Conservation (phyloP, 2,888 invertebrate genomes). For the Xestobium rufovillosum region DNA sequence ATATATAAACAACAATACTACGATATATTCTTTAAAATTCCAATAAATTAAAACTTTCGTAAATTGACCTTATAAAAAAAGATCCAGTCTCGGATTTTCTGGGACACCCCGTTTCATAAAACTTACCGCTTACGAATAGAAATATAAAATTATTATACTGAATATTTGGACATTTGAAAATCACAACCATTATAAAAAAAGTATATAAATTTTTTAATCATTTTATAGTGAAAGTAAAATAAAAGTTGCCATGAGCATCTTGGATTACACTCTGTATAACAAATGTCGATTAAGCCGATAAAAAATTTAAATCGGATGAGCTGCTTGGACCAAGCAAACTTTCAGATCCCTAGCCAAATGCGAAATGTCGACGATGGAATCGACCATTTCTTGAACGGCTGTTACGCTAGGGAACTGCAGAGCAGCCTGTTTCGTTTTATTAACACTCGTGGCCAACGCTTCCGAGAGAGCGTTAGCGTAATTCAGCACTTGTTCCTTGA, state of each 20-base stretch:
- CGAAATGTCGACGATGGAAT: conserved; percentile 79
- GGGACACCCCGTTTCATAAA: too few species aligned
- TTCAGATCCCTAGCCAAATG: conserved; percentile 76
- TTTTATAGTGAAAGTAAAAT: conserved; percentile 3
- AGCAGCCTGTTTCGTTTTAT: conserved; percentile 84
- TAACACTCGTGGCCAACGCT: conserved; percentile 73
- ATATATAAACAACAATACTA: too few species aligned
- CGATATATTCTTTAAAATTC: too few species aligned
- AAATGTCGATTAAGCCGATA: too few species aligned
- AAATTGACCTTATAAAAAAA: too few species aligned
- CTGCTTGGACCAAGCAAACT: conserved; percentile 63
- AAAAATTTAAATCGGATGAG: conserved; percentile 45
- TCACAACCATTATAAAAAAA: conserved; percentile 1
- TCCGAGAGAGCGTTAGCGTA: conserved; percentile 77
- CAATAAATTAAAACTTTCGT: too few species aligned
- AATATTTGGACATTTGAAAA: conserved; percentile 8
- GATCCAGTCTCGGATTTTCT: too few species aligned
- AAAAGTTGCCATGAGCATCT: conserved; percentile 8
- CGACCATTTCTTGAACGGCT: conserved; percentile 91
- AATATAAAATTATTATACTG: too few species aligned
- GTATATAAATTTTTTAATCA: neutral
- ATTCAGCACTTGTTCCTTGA: conserved; percentile 64
- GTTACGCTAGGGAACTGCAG: conserved; percentile 84
- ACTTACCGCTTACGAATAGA: too few species aligned
- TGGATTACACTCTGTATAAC: too few species aligned